A percentile compares a stretch with the other conserved stretches of the same genome.
These are phyloP conservation scores for Drosophila leonis DNA, from an alignment of 2,888 invertebrate species.

Conservation along the genomic window DNA sequence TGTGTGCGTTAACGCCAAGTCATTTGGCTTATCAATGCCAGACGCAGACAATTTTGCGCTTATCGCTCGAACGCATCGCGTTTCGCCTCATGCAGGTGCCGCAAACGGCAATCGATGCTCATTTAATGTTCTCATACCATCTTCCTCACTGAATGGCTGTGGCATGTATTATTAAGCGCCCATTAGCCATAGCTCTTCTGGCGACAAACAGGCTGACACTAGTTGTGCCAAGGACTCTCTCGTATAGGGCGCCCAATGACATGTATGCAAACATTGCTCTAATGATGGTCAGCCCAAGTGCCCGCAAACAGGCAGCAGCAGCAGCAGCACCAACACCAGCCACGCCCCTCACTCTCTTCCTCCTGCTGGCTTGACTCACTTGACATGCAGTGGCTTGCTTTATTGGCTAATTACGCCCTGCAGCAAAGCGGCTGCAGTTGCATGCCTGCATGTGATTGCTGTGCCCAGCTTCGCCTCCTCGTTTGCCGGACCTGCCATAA, in stretches of 20 bases:
- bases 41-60: conserved; percentile 77
- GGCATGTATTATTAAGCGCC: conserved; percentile 80
- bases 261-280: conserved; percentile 74
- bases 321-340: conserved; percentile 36
- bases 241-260: conserved; percentile 37
- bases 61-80: conserved; percentile 69
- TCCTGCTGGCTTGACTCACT: conserved; percentile 11
- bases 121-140: background rate
- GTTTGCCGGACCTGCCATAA: conserved; percentile 63
- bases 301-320: conserved; percentile 47
- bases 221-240: conserved; percentile 14
- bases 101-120: conserved; percentile 37
- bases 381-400: conserved; percentile 46
- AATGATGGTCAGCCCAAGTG: conserved; percentile 63
- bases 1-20: conserved; percentile 74
- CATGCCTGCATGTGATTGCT: conserved; percentile 70
- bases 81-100: conserved; percentile 50
- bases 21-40: conserved; percentile 81
- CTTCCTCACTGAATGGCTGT: conserved; percentile 32
- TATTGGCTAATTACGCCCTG: conserved; percentile 81
- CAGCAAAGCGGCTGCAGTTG: conserved; percentile 51
- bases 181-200: conserved; percentile 67
- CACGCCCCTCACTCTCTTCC: conserved; percentile 2
- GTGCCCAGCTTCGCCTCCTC: conserved; percentile 12
- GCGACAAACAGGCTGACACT: conserved; percentile 50